These are phyloP conservation scores for Sebastiscus albofasciatus DNA, from an alignment of 2,797 vertebrate genomes.

Conservation along the genomic window DNA sequence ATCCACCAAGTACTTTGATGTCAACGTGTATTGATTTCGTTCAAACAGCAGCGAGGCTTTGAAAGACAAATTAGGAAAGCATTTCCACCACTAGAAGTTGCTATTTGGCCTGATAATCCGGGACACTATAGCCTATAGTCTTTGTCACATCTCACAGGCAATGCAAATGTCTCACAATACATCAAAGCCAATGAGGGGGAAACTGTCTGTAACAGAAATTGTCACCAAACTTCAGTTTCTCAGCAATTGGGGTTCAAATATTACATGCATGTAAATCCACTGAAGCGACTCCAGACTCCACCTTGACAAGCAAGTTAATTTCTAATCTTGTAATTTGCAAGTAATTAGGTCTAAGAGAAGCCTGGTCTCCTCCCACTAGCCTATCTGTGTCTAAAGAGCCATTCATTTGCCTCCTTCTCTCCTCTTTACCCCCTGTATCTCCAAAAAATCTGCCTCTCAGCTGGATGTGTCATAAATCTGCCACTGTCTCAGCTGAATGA, in stretches of 20 bases:
- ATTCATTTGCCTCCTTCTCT: constrained; percentile 39
- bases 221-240: background rate
- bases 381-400: constrained; percentile 41
- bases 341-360: constrained; percentile 64
- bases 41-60: constrained; percentile 80
- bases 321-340: constrained; percentile 57
- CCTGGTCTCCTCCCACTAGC: constrained; percentile 36
- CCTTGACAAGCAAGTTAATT: constrained; percentile 9
- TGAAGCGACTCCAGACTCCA: constrained; percentile 1
- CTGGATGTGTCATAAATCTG: constrained; percentile 84
- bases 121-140: constrained; percentile 35
- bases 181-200: constrained; percentile 51
- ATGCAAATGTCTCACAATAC: constrained; percentile 60
- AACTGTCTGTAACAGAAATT: background rate
- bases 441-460: constrained; percentile 72
- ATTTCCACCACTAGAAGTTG: constrained; percentile 64
- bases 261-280: background rate
- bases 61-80: constrained; percentile 78
- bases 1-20: constrained; percentile 77
- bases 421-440: constrained; percentile 55
- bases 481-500: constrained; percentile 68
- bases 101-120: constrained; percentile 76
- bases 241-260: background rate
- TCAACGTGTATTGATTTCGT: constrained; percentile 66
- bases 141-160: constrained; percentile 42